These are phyloP conservation scores for Rana temporaria DNA, from an alignment of 2,113 vertebrate genomes.

Conservation along the genomic window DNA sequence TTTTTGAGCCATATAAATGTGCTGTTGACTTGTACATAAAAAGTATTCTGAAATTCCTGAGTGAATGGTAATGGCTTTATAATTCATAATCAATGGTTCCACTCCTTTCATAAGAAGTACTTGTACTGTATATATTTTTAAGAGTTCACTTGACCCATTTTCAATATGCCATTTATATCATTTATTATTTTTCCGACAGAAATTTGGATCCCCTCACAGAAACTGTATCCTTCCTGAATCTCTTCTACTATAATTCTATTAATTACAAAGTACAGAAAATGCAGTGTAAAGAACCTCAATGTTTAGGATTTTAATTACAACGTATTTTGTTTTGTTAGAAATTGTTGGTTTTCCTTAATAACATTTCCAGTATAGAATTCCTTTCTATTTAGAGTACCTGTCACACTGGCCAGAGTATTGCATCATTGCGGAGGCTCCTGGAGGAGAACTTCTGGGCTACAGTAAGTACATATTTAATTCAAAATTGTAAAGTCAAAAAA, in stretches of 20 bases:
- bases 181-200: slow-evolving; percentile 66
- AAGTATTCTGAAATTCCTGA: too few relatives aligned
- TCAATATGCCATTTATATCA: too few relatives aligned
- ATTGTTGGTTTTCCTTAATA: slow-evolving; percentile 72
- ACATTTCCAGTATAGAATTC: slow-evolving; percentile 87
- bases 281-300: neutral
- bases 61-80: too few relatives aligned
- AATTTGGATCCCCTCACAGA: slow-evolving; percentile 95
- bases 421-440: slow-evolving; percentile 93
- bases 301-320: neutral
- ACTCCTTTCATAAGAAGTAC: too few relatives aligned
- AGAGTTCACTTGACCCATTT: too few relatives aligned
- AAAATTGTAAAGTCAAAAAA: too few relatives aligned
- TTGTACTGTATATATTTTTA: too few relatives aligned
- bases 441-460: slow-evolving; percentile 95
- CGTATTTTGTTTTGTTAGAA: slow-evolving; percentile 34
- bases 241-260: too few relatives aligned
- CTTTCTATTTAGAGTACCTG: slow-evolving; percentile 94
- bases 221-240: slow-evolving; percentile 85
- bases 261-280: neutral
- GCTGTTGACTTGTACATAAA: too few relatives aligned
- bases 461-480: slow-evolving; percentile 77
- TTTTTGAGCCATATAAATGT: too few relatives aligned
- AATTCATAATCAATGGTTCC: too few relatives aligned
- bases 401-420: slow-evolving; percentile 98